Evolutionary conservation across 2,888 invertebrate species (phyloP), one percentile per base, ranked within the genome.

Genomic region (Drosophila stalkeri): DNA sequence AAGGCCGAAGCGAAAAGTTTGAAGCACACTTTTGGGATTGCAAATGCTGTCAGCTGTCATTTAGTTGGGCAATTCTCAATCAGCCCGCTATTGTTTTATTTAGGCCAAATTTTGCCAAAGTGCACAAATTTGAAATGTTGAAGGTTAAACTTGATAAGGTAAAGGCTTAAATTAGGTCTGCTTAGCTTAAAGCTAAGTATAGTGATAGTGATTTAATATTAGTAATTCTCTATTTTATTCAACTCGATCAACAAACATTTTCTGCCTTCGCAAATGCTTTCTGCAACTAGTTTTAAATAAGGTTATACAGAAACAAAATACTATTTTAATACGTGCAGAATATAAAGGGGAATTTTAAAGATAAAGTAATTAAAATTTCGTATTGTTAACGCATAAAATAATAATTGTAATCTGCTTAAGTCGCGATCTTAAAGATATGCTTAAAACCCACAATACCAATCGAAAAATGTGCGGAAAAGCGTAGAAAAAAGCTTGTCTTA

Each of bases 21-120:
- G 65, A 65, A 86, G 89, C 64, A 79, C 71, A 67, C 89, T 79
- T 81, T 67, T 62, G 66, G 84, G 79, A 73, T 54, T 59, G 5
- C 37, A 59, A 64, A 52, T 27, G 59, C 43, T 75, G 66, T 41
- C 68, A 67, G 59, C 51, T 64, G 64, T 80, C 78, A 69, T 54
- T 49, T 57, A 31, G 39, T 62, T 72, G 54, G 46, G 41, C 62
- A 47, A 43, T 78, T 33, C 18, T 44, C 44, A 60, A 64, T 56
- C 60, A 47, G 59, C 63, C 18, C 56, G 60, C 43, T 37, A 35
- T 74, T 56, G 56, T 57, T 33, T 41, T 47, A 37, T 64, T 64
- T 39, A 54, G 64, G 27, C 54, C 57, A 62, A 62, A 44, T 39
- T 37, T n/a, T 4, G 37, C 16, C 12, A 5, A 23, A 47, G 33